phyloP scores from a whole-genome alignment of 37 sponge, comb jelly and placozoan genomes.

The Aphrocallistes beatrix region DNA sequence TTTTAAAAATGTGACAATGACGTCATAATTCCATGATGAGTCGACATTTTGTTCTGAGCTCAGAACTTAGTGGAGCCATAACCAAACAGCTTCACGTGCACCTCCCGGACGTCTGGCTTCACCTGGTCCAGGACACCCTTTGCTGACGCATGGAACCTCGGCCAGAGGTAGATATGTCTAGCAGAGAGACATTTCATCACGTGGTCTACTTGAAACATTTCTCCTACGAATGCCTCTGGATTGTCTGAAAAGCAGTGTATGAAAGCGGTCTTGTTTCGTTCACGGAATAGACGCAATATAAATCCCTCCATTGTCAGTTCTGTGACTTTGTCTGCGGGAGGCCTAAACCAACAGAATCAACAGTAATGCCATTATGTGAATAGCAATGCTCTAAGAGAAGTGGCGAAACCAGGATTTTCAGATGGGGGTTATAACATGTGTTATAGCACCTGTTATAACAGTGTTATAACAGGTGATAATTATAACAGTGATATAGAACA shows the following conservation, averaged over 20 bases:
- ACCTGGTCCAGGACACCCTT: not conserved
- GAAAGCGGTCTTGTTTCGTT: slow-evolving; percentile 84
- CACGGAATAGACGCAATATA: slow-evolving; percentile 72
- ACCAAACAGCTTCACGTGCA: slow-evolving; percentile 72
- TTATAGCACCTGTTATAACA: no score
- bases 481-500: no score
- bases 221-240: slow-evolving; percentile 51
- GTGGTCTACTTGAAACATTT: slow-evolving; percentile 68
- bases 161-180: slow-evolving; percentile 72
- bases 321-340: slow-evolving; percentile 30
- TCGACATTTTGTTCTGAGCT: no score
- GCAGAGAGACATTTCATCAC: slow-evolving; percentile 75
- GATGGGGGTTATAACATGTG: no score
- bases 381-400: no score
- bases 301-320: slow-evolving; percentile 69
- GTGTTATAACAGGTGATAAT: no score
- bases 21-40: no score
- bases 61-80: no score
- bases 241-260: slow-evolving; percentile 83
- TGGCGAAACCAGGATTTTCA: no score
- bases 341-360: no score
- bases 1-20: no score
- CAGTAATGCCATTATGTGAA: no score
- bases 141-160: slow-evolving; percentile 32
- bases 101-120: slow-evolving; percentile 86